Evolutionary conservation across 2,888 invertebrate genomes (phyloP).

Genomic region (Heliconius ismenius): DNA sequence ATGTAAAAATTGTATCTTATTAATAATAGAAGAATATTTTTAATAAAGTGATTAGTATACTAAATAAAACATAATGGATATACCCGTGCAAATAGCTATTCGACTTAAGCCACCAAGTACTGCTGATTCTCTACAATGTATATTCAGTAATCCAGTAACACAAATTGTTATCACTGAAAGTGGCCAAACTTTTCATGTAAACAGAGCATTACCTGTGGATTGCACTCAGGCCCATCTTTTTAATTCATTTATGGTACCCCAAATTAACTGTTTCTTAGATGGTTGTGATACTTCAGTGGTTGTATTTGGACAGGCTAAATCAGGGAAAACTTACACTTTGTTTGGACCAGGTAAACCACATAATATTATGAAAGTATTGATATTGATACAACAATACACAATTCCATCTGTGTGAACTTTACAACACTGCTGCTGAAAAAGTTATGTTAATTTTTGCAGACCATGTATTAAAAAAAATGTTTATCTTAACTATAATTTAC

Average conservation of each 20-base stretch:
- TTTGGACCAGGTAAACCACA: slow-evolving; percentile 83
- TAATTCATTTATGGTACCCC: slow-evolving; percentile 84
- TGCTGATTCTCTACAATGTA: slow-evolving; percentile 80
- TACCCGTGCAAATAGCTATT: slow-evolving; percentile 87
- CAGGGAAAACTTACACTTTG: slow-evolving; percentile 88
- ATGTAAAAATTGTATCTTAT: neutral
- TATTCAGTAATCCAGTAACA: slow-evolving; percentile 82
- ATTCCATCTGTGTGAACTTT: too few relatives aligned
- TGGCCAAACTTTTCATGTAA: slow-evolving; percentile 81
- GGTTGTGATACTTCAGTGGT: slow-evolving; percentile 89
- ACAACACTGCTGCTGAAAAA: too few relatives aligned
- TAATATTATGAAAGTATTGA: neutral
- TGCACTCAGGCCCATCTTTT: slow-evolving; percentile 85
- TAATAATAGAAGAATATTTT: neutral
- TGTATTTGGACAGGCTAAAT: slow-evolving; percentile 84
- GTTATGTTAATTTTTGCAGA: too few relatives aligned
- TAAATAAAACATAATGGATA: slow-evolving; percentile 81
- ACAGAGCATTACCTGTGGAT: slow-evolving; percentile 80
- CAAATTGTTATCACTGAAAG: slow-evolving; percentile 83
- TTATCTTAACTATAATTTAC: too few relatives aligned
- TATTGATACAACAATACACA: too few relatives aligned
- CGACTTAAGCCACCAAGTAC: slow-evolving; percentile 83
- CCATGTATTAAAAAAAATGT: too few relatives aligned
- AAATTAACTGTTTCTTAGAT: slow-evolving; percentile 85
- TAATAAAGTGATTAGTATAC: neutral